Evolutionary conservation across 2,113 vertebrate genomes (phyloP).

Genomic region (Cephalopholis sonnerati): DNA sequence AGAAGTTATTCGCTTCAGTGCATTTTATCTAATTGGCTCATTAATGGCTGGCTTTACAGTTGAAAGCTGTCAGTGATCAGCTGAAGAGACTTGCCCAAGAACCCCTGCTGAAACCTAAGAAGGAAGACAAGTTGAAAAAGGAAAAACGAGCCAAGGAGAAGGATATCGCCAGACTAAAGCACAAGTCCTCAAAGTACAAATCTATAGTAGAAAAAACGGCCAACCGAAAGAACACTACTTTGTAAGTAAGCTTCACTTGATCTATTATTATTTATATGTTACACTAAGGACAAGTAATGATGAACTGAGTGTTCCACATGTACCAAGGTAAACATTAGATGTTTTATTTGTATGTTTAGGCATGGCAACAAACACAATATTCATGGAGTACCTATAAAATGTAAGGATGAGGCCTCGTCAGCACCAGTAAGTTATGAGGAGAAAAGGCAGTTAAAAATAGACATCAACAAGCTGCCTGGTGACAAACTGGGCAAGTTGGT

Average conservation of each 20-base stretch:
- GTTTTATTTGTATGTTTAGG: conserved; percentile 69
- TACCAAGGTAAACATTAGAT: conserved; percentile 3
- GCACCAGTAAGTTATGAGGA: conserved; percentile 90
- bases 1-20: background rate
- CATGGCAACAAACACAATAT: conserved; percentile 75
- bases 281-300: background rate
- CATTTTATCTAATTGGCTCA: conserved; percentile 7
- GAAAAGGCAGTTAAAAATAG: conserved; percentile 89
- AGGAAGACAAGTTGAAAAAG: conserved; percentile 84
- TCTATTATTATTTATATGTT: background rate
- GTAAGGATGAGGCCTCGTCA: conserved; percentile 79
- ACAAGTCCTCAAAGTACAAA: conserved; percentile 67
- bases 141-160: conserved; percentile 74
- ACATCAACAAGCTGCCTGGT: conserved; percentile 92
- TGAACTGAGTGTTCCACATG: background rate
- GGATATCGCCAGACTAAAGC: conserved; percentile 70
- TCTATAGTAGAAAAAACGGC: conserved; percentile 68
- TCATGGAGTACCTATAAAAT: conserved; percentile 64
- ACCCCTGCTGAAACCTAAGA: conserved; percentile 84
- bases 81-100: conserved; percentile 85
- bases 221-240: conserved; percentile 76
- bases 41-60: conserved; percentile 75
- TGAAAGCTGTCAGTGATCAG: conserved; percentile 88
- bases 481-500: conserved; percentile 90
- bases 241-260: conserved; percentile 79